phyloP scores from a whole-genome alignment of 2,797 vertebrate genomes.

The Phoebastria nigripes region DNA sequence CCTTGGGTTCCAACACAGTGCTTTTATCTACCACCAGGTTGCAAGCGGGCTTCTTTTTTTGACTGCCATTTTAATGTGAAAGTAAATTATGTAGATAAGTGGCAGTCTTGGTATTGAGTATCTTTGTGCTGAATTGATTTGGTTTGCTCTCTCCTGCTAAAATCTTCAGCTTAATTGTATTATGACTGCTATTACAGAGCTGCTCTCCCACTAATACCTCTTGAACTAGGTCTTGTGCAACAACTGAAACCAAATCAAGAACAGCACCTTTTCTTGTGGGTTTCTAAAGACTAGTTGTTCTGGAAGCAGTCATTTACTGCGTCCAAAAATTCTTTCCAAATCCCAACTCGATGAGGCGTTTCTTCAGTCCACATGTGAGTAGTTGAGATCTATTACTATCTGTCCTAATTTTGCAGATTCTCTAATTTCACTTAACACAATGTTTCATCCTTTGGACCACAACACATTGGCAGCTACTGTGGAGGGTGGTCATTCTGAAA shows the following conservation, averaged over 20 bases:
- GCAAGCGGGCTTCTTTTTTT: background rate
- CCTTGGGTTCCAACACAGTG: background rate
- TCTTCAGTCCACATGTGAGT: background rate
- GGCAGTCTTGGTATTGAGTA: background rate
- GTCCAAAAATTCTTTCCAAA: slow-evolving; percentile 5
- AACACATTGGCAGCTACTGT: background rate
- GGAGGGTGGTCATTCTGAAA: background rate
- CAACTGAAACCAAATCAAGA: background rate
- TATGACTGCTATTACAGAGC: background rate
- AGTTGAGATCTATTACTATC: background rate
- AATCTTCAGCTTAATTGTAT: background rate
- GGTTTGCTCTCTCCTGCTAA: background rate
- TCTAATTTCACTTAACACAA: background rate
- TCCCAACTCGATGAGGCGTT: background rate
- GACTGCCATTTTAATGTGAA: background rate
- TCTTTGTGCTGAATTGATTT: background rate
- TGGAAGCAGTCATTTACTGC: background rate
- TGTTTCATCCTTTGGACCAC: background rate
- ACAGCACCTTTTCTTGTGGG: background rate
- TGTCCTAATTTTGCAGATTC: background rate
- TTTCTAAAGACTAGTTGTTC: background rate
- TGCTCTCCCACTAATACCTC: background rate
- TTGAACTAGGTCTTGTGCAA: background rate
- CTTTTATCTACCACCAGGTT: background rate
- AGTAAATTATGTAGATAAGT: background rate